Percentiles rank a stretch among this genome's conserved stretches.
Evolutionary conservation across 2,797 vertebrate genomes (phyloP).

Genomic region (Danio jaintianensis): DNA sequence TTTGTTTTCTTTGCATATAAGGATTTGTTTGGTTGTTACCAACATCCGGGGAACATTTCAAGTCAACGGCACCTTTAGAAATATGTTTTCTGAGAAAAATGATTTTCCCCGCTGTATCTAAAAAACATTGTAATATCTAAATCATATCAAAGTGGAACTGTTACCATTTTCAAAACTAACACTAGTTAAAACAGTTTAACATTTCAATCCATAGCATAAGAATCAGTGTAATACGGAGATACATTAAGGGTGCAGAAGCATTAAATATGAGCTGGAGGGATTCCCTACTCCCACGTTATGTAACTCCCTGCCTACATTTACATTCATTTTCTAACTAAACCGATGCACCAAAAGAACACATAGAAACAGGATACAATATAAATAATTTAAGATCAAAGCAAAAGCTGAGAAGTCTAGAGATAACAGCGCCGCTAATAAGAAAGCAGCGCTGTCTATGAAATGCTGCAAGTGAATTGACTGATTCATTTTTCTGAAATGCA

Average conservation of each 20-base stretch:
- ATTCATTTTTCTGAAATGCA: conserved; percentile 34
- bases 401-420: neutral
- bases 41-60: too few relatives aligned
- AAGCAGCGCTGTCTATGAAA: conserved; percentile 3
- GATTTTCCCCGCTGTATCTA: too few relatives aligned
- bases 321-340: conserved; percentile 8
- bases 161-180: neutral
- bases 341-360: conserved; percentile 3
- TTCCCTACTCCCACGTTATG: conserved; percentile 4
- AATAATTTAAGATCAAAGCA: conserved; percentile 4
- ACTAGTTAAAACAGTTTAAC: neutral
- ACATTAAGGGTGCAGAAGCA: neutral
- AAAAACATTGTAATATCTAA: neutral
- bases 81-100: too few relatives aligned
- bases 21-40: too few relatives aligned
- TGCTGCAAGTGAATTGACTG: conserved; percentile 17
- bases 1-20: too few relatives aligned
- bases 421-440: conserved; percentile 1
- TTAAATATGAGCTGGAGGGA: conserved; percentile 1
- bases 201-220: neutral
- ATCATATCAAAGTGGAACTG: neutral
- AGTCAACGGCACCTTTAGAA: too few relatives aligned
- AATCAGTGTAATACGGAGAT: neutral
- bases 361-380: neutral
- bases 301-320: conserved; percentile 24